Conservation (phyloP, 2,888 invertebrate species). For the Euzetes globulus region DNA sequence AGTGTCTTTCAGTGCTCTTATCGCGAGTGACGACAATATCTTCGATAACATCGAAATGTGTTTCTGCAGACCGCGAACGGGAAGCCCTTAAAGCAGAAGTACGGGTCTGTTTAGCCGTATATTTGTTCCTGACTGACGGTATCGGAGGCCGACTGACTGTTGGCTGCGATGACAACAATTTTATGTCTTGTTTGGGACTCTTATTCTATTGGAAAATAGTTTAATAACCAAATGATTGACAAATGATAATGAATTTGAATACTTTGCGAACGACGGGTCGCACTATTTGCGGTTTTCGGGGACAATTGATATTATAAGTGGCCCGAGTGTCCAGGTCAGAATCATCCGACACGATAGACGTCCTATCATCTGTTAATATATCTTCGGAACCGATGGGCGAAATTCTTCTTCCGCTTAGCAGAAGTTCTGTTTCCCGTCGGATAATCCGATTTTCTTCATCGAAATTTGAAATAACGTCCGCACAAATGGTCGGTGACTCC, state of each 20-base stretch:
- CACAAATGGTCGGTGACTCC: constrained; percentile 19
- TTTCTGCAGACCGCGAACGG: constrained; percentile 45
- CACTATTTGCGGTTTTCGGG: constrained; percentile 50
- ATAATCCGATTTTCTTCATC: constrained; percentile 42
- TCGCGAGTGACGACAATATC: neutral
- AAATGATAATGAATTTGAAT: neutral
- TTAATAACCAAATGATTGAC: neutral
- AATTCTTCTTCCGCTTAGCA: neutral
- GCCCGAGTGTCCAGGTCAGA: constrained; percentile 37
- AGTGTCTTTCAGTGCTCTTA: neutral
- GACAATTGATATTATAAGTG: constrained; percentile 34
- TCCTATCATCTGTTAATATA: neutral
- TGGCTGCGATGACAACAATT: neutral
- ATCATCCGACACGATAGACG: neutral
- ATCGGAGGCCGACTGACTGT: constrained; percentile 41
- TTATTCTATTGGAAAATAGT: neutral
- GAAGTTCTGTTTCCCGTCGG: neutral
- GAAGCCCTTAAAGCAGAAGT: constrained; percentile 44
- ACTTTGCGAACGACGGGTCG: constrained; percentile 48
- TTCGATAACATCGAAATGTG: neutral
- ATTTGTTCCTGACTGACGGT: constrained; percentile 39
- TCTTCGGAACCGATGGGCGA: constrained; percentile 18
- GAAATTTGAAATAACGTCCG: constrained; percentile 33
- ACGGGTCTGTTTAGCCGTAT: constrained; percentile 44
- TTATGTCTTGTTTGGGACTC: neutral